Conservation (phyloP, 2,797 vertebrate species). For the Ctenopoma multispine region DNA sequence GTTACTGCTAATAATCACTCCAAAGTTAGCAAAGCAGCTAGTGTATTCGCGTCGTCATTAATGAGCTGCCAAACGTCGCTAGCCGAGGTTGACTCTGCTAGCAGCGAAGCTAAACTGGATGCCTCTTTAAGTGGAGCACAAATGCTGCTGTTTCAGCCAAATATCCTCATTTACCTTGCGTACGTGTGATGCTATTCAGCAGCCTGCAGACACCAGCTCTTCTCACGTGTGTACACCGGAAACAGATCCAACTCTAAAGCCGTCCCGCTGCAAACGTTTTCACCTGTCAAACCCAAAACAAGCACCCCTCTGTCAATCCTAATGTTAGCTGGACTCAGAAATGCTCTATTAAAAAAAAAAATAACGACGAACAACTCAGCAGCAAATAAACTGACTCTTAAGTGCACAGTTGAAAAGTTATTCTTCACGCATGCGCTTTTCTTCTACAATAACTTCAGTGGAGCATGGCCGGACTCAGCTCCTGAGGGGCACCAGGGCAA, state of each 20-base stretch:
- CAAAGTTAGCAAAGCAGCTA: constrained; percentile 54
- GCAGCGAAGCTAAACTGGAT: background rate
- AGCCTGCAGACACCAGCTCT: constrained; percentile 17
- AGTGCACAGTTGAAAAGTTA: background rate
- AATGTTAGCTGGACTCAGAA: background rate
- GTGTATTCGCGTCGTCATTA: constrained; percentile 8
- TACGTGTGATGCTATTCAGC: constrained; percentile 12
- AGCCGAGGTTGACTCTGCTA: background rate
- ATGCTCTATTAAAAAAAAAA: background rate
- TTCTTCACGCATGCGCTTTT: background rate
- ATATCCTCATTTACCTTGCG: constrained; percentile 31
- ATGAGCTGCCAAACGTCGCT: constrained; percentile 13
- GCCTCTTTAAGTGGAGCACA: background rate
- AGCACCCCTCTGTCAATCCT: constrained; percentile 24
- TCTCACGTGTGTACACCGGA: constrained; percentile 64
- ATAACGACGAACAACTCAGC: background rate
- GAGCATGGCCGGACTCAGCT: background rate
- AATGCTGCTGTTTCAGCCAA: rapidly evolving
- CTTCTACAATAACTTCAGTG: background rate
- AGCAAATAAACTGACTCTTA: background rate
- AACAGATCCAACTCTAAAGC: constrained; percentile 28
- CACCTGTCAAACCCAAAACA: background rate
- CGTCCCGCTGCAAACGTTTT: constrained; percentile 56
- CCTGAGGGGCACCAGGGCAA: too few relatives aligned
- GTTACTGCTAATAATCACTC: too few relatives aligned